Evolutionary conservation across 2,113 vertebrate genomes (phyloP).

Genomic region (Gopherus flavomarginatus): DNA sequence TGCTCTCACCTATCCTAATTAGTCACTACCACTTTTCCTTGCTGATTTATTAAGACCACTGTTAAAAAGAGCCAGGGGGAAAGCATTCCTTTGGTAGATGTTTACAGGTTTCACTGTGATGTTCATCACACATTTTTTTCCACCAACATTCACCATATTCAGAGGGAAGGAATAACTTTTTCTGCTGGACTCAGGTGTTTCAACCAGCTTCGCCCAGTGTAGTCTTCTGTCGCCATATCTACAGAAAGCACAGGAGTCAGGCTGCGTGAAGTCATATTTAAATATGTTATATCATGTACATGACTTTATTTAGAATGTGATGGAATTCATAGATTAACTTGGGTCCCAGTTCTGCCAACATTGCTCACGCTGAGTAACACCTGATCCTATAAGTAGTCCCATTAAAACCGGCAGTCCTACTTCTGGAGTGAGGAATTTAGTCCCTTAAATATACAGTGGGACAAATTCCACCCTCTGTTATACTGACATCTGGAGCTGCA

Average conservation of each 20-base stretch:
- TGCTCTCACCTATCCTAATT: neutral
- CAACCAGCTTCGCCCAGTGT: neutral
- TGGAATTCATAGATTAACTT: neutral
- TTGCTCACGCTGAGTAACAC: fast-evolving
- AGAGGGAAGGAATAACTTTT: neutral
- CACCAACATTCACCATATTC: neutral
- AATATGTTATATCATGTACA: neutral
- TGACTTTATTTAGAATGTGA: neutral
- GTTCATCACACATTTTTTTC: neutral
- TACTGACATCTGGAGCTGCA: neutral
- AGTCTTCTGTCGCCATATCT: fast-evolving
- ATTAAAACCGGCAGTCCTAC: fast-evolving
- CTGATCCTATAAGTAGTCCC: fast-evolving
- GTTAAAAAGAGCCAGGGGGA: neutral
- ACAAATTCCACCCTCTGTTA: fast-evolving
- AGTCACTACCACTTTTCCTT: neutral
- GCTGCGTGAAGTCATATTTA: fast-evolving
- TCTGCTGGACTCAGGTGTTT: neutral
- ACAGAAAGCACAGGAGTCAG: neutral
- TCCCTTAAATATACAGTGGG: neutral
- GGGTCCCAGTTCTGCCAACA: fast-evolving
- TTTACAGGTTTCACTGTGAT: neutral
- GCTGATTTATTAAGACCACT: neutral
- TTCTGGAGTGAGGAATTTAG: neutral
- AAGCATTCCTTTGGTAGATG: neutral